A percentile compares a stretch with the other conserved stretches of the same genome.
phyloP scores from a whole-genome alignment of 1,140 invertebrate species.

The Platyura marginata region DNA sequence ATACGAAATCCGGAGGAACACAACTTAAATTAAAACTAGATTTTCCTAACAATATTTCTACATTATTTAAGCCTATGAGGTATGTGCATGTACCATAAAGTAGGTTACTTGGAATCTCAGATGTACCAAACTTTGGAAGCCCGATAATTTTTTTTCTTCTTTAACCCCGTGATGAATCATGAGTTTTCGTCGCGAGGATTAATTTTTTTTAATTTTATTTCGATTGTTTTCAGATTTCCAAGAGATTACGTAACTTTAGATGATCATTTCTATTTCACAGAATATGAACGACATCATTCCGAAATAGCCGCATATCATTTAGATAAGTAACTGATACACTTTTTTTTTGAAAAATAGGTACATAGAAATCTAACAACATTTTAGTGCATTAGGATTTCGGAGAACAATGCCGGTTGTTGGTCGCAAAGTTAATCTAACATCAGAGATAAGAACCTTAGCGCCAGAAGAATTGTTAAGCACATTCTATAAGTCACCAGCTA shows the following conservation, averaged over 20 bases:
- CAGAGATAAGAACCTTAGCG: conserved; percentile 68
- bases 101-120: too few relatives aligned
- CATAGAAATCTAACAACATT: conserved; percentile 6
- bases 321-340: neutral
- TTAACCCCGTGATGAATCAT: too few relatives aligned
- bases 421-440: conserved; percentile 68
- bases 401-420: conserved; percentile 78
- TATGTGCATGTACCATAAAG: too few relatives aligned
- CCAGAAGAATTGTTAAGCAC: conserved; percentile 70
- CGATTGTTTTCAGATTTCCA: too few relatives aligned
- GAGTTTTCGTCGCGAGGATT: too few relatives aligned
- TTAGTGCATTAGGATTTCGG: conserved; percentile 63
- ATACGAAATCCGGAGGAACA: neutral
- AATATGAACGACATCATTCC: neutral
- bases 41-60: neutral
- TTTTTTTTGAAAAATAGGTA: neutral
- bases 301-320: conserved; percentile 3
- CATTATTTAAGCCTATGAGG: neutral
- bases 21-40: neutral
- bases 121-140: too few relatives aligned
- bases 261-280: neutral
- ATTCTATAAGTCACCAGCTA: conserved; percentile 76
- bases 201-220: too few relatives aligned
- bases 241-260: neutral
- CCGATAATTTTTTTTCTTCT: too few relatives aligned